Percentiles rank a stretch among this genome's conserved stretches.
These are phyloP conservation scores for Brachylomia viminalis DNA, from an alignment of 2,888 invertebrate genomes.

Conservation along the genomic window DNA sequence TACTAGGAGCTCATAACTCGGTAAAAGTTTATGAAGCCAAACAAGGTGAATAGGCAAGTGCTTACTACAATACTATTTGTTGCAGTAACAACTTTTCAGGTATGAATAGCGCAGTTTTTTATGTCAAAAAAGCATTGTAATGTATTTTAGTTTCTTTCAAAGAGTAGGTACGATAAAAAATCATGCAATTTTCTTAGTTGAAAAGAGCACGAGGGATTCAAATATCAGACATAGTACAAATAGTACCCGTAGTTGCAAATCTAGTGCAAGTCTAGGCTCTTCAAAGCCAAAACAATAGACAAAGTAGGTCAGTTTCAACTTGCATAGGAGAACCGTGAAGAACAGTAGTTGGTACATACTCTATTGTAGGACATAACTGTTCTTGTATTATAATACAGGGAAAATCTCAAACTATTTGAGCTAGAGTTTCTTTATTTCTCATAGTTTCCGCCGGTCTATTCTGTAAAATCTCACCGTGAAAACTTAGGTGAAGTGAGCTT, in stretches of 20 bases:
- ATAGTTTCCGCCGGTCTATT: too few species aligned
- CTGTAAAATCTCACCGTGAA: too few species aligned
- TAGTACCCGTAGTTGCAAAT: neutral
- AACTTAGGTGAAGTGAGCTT: too few species aligned
- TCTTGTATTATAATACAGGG: neutral
- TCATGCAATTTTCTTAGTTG: neutral
- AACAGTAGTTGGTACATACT: constrained; percentile 31
- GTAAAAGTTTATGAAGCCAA: constrained; percentile 25
- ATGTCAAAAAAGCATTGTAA: constrained; percentile 5
- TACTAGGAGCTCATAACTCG: constrained; percentile 11
- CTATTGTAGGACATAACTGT: neutral
- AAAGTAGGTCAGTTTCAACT: constrained; percentile 50
- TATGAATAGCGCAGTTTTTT: neutral
- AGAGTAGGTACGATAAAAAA: neutral
- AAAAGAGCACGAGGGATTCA: constrained; percentile 6
- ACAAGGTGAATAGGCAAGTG: constrained; percentile 1
- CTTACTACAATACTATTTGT: constrained; percentile 5
- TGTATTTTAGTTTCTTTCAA: neutral
- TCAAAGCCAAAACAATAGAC: constrained; percentile 44
- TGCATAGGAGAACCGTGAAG: constrained; percentile 19
- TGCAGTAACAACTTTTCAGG: neutral
- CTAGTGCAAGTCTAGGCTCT: constrained; percentile 13
- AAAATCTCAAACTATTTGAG: too few species aligned
- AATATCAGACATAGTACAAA: constrained; percentile 20
- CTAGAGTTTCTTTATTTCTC: too few species aligned